These are phyloP conservation scores for Seladonia tumulorum DNA, from an alignment of 2,888 invertebrate species.

Conservation along the genomic window DNA sequence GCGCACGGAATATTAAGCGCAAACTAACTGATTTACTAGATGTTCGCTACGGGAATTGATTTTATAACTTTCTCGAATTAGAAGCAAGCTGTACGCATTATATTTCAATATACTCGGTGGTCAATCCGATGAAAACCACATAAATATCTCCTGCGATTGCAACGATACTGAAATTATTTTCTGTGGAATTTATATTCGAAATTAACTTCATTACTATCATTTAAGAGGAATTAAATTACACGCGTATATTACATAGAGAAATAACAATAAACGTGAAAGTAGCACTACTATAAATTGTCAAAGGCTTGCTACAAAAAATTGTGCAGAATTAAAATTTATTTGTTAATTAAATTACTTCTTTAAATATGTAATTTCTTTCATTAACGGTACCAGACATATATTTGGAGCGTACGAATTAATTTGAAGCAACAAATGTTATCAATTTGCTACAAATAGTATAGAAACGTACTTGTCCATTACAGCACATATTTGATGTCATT, in stretches of 20 bases:
- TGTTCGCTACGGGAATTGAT: background rate
- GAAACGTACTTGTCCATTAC: background rate
- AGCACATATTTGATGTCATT: background rate
- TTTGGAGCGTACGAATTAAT: background rate
- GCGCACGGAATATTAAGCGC: slow-evolving; percentile 13
- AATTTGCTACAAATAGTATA: background rate
- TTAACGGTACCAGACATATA: background rate
- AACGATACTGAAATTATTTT: background rate
- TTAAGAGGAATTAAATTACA: background rate
- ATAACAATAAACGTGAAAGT: too few species aligned
- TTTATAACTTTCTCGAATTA: background rate
- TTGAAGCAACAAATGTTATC: background rate
- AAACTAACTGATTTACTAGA: background rate
- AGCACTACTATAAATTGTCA: background rate
- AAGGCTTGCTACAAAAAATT: background rate
- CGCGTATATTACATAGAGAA: background rate
- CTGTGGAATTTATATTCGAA: background rate
- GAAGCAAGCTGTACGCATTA: background rate
- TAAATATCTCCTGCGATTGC: background rate
- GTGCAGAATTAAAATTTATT: background rate
- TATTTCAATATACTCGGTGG: background rate
- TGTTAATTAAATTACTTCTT: background rate
- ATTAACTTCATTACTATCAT: background rate
- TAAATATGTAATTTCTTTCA: background rate
- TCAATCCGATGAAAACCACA: background rate